Conservation (phyloP, 2,888 invertebrate species). For the Diplolepis rosae region DNA sequence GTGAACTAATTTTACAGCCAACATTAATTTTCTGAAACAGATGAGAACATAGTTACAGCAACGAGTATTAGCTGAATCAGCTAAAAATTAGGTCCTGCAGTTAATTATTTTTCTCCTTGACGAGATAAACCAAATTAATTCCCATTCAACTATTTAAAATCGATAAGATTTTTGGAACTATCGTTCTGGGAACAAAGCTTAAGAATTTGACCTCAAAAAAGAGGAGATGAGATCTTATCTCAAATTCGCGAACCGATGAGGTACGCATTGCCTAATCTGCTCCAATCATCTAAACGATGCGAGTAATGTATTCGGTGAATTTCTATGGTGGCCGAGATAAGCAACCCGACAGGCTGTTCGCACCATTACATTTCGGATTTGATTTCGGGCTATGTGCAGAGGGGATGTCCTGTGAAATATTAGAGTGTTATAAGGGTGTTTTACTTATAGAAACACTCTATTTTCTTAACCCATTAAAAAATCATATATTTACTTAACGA, state of each 20-base stretch:
- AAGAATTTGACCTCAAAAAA: background rate
- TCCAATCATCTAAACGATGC: conserved; percentile 68
- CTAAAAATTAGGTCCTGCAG: too few species aligned
- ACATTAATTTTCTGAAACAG: too few species aligned
- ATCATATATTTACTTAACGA: background rate
- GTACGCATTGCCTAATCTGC: conserved; percentile 57
- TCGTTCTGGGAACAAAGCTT: too few species aligned
- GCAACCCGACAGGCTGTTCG: conserved; percentile 59
- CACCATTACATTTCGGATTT: conserved; percentile 60
- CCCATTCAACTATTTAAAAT: background rate
- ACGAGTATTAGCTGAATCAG: too few species aligned
- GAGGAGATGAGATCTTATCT: conserved; percentile 52
- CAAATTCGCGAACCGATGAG: conserved; percentile 45
- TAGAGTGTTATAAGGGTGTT: background rate
- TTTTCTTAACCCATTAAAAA: background rate
- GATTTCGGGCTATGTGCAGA: conserved; percentile 44
- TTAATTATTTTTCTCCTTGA: too few species aligned
- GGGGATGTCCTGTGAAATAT: conserved; percentile 30
- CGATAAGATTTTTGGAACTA: background rate
- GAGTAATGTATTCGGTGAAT: conserved; percentile 65
- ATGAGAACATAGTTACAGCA: too few species aligned
- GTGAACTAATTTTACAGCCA: too few species aligned
- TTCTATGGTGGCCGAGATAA: conserved; percentile 62
- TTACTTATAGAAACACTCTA: background rate
- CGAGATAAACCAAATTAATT: too few species aligned